Conservation (phyloP, 2,797 vertebrate genomes). For the Lemur catta region DNA sequence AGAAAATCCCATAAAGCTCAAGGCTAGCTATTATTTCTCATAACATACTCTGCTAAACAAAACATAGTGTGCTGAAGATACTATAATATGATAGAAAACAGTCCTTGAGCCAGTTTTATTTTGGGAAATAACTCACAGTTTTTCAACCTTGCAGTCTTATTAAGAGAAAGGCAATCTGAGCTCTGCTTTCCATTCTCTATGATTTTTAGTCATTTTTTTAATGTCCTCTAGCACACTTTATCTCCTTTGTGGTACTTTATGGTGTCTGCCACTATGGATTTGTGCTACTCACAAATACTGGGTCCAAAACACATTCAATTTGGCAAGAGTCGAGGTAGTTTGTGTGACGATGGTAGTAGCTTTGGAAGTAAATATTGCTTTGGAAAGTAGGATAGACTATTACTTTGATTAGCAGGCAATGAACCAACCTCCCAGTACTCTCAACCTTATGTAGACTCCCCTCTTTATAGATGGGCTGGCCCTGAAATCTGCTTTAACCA, state of each 20-base stretch:
- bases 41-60: conserved; percentile 5
- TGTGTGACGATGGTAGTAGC: background rate
- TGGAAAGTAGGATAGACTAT: background rate
- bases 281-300: background rate
- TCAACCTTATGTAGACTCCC: background rate
- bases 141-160: background rate
- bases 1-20: background rate
- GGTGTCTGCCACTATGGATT: background rate
- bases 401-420: background rate
- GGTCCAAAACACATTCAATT: background rate
- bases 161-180: background rate
- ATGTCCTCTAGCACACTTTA: background rate
- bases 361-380: background rate
- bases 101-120: background rate
- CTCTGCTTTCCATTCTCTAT: background rate
- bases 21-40: background rate
- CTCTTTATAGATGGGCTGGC: background rate
- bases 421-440: background rate
- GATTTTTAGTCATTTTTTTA: background rate
- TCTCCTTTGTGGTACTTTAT: background rate
- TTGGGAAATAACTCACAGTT: background rate
- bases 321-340: background rate
- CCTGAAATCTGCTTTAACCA: background rate
- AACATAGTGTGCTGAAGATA: background rate
- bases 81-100: background rate